phyloP scores from a whole-genome alignment of 2,888 invertebrate genomes.

The Trissolcus japonicus region DNA sequence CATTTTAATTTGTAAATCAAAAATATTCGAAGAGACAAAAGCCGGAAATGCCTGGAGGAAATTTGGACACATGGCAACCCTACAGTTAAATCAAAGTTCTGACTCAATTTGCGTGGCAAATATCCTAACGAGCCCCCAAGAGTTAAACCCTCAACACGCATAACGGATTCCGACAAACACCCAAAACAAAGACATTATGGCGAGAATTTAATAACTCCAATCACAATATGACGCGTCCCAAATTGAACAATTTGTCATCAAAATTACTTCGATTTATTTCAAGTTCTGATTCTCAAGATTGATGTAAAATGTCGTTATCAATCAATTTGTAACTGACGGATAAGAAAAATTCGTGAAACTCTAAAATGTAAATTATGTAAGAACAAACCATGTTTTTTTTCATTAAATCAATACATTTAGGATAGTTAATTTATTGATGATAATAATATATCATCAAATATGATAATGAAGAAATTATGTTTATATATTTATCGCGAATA shows the following conservation, averaged over 20 bases:
- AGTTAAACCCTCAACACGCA: slow-evolving; percentile 44
- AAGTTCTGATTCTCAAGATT: not conserved
- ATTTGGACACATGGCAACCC: slow-evolving; percentile 47
- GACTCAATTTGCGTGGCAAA: slow-evolving; percentile 48
- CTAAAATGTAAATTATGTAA: no score
- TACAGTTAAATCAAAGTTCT: slow-evolving; percentile 47
- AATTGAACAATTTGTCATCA: slow-evolving; percentile 10
- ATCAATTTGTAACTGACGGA: no score
- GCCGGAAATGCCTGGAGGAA: slow-evolving; percentile 43
- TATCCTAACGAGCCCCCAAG: slow-evolving; percentile 44
- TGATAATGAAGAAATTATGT: no score
- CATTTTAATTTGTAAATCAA: no score
- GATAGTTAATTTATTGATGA: no score
- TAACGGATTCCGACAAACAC: slow-evolving; percentile 38
- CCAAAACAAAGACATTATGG: slow-evolving; percentile 39
- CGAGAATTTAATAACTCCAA: slow-evolving; percentile 34
- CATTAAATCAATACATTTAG: no score
- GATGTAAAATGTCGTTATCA: no score
- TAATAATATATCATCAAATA: no score
- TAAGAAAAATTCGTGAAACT: no score
- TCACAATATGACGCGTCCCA: slow-evolving; percentile 14
- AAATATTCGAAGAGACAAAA: slow-evolving; percentile 6
- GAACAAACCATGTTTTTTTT: no score
- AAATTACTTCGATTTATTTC: not conserved
- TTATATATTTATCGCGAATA: no score